Evolutionary conservation across 2,113 vertebrate species (phyloP).

Genomic region (Cryptomyrus ogoouensis): DNA sequence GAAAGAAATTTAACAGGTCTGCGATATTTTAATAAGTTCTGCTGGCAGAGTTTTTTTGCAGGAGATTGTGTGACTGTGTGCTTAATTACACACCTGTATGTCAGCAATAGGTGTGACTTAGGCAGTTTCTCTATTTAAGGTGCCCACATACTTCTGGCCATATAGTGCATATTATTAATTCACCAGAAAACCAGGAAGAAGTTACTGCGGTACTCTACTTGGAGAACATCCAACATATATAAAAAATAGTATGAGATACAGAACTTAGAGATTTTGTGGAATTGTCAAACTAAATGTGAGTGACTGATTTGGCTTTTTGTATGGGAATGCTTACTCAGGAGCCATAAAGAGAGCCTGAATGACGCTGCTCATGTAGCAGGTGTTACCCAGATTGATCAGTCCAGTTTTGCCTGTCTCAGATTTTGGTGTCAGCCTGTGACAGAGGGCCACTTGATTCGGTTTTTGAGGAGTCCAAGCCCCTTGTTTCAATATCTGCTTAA

Average conservation of each 20-base stretch:
- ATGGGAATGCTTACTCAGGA: constrained; percentile 61
- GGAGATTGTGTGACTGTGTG: background rate
- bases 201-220: background rate
- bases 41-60: background rate
- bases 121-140: background rate
- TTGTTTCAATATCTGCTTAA: constrained; percentile 70
- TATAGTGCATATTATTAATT: background rate
- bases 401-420: constrained; percentile 73
- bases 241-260: background rate
- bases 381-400: constrained; percentile 73
- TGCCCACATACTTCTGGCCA: background rate
- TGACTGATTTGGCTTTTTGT: background rate
- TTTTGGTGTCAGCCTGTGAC: constrained; percentile 65
- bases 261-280: background rate
- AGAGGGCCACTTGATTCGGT: constrained; percentile 61
- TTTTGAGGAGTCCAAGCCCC: constrained; percentile 74
- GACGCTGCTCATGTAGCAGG: constrained; percentile 77
- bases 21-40: background rate
- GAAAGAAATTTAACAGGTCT: background rate
- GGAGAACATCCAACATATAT: background rate
- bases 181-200: background rate
- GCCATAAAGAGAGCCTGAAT: constrained; percentile 76
- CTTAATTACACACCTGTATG: background rate
- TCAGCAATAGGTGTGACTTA: background rate
- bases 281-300: background rate